These are phyloP conservation scores for Drosophila melanosoma DNA, from an alignment of 2,888 invertebrate species.

Conservation along the genomic window DNA sequence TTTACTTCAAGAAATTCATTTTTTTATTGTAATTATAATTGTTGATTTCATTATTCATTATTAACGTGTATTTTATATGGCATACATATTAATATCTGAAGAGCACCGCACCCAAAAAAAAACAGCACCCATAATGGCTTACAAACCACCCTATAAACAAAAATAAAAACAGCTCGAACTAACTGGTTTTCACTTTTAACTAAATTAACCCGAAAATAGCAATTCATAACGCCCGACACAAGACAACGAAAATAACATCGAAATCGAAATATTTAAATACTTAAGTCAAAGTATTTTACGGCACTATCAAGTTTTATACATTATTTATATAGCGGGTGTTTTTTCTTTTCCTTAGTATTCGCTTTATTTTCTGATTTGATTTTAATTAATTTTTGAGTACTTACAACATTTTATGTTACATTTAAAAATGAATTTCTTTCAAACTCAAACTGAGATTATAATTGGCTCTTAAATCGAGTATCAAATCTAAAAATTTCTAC, in stretches of 20 bases:
- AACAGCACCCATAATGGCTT: slow-evolving; percentile 43
- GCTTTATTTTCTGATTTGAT: neutral
- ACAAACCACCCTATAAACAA: slow-evolving; percentile 22
- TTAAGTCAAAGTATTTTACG: slow-evolving; percentile 14
- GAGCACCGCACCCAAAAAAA: slow-evolving; percentile 63
- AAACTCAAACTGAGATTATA: slow-evolving; percentile 79
- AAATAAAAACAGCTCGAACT: slow-evolving; percentile 34
- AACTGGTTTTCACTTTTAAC: slow-evolving; percentile 43
- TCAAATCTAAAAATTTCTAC: slow-evolving; percentile 13
- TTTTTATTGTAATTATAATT: slow-evolving; percentile 65
- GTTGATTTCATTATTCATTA: slow-evolving; percentile 52
- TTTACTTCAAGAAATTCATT: slow-evolving; percentile 77
- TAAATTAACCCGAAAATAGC: slow-evolving; percentile 30
- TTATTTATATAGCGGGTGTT: slow-evolving; percentile 41
- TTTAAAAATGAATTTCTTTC: slow-evolving; percentile 82
- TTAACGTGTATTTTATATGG: slow-evolving; percentile 22
- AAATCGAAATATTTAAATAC: slow-evolving; percentile 22
- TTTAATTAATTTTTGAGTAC: slow-evolving; percentile 8
- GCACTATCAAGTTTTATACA: slow-evolving; percentile 29
- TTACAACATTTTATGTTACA: slow-evolving; percentile 53
- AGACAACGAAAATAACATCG: slow-evolving; percentile 11
- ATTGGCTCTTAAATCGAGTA: slow-evolving; percentile 59
- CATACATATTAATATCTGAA: slow-evolving; percentile 35
- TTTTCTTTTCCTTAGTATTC: slow-evolving; percentile 1
- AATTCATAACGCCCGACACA: slow-evolving; percentile 8